Evolutionary conservation across 2,797 vertebrate species (phyloP).

Genomic region (Molossus molossus): DNA sequence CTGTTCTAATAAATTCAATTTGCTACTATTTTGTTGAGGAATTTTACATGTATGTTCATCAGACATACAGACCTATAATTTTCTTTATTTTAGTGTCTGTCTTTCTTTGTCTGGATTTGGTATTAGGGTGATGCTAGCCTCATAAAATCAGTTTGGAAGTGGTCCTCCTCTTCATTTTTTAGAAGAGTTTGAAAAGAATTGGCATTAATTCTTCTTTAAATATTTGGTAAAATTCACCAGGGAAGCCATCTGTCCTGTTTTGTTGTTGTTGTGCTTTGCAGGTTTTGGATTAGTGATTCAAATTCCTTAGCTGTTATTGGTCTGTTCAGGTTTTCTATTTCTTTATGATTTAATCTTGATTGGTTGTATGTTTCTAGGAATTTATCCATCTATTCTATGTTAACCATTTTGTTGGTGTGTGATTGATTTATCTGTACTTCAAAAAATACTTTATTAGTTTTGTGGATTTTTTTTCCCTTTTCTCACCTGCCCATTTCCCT

Average conservation of each 20-base stretch:
- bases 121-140: not conserved
- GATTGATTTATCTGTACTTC: not conserved
- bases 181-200: not conserved
- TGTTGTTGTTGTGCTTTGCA: not conserved
- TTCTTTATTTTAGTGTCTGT: not conserved
- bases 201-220: too few species aligned
- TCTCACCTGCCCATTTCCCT: not conserved
- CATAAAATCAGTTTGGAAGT: not conserved
- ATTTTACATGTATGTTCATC: not conserved
- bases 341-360: not conserved
- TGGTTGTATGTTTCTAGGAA: not conserved
- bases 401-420: not conserved
- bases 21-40: not conserved
- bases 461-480: not conserved
- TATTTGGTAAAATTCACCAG: not conserved
- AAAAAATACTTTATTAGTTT: not conserved
- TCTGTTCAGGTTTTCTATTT: not conserved
- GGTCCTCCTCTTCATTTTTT: not conserved
- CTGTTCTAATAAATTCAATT: not conserved
- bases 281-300: slow-evolving; percentile 25
- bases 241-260: not conserved
- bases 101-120: not conserved
- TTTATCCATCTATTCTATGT: not conserved
- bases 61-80: not conserved
- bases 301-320: not conserved